A percentile compares a stretch with the other conserved stretches of the same genome.
phyloP scores from a whole-genome alignment of 2,888 invertebrate genomes.

The Watsonalla binaria region DNA sequence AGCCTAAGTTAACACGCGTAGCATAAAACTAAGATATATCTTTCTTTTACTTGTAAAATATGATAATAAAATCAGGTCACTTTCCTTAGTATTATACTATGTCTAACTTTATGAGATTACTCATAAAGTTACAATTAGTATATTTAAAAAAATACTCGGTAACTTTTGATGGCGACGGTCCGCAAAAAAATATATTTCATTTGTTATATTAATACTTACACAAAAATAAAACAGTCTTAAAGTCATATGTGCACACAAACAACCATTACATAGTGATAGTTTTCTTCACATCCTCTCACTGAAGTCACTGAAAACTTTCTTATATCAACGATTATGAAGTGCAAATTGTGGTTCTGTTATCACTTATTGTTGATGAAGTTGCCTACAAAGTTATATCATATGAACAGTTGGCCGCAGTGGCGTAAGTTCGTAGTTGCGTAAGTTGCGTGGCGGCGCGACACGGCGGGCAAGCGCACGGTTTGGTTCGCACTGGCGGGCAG shows the following conservation, averaged over 20 bases:
- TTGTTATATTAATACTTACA: too few species aligned
- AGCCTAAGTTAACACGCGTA: too few species aligned
- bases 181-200: too few species aligned
- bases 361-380: constrained; percentile 38
- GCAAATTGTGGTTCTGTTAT: constrained; percentile 6
- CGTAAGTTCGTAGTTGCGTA: constrained; percentile 39
- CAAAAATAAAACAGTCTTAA: not conserved
- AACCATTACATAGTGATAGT: not conserved
- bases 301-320: not conserved
- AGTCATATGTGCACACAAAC: not conserved
- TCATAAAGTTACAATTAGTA: too few species aligned
- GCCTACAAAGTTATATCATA: constrained; percentile 4
- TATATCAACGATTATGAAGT: not conserved
- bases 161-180: too few species aligned
- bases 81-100: too few species aligned
- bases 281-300: not conserved
- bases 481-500: constrained; percentile 46
- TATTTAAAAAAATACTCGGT: too few species aligned
- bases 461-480: constrained; percentile 41
- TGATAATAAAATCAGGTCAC: too few species aligned
- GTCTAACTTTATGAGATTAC: too few species aligned
- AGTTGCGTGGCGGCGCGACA: constrained; percentile 48
- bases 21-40: too few species aligned
- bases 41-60: too few species aligned
- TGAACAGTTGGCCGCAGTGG: constrained; percentile 33